Conservation (phyloP, 2,113 vertebrate genomes). For the Antennarius striatus region DNA sequence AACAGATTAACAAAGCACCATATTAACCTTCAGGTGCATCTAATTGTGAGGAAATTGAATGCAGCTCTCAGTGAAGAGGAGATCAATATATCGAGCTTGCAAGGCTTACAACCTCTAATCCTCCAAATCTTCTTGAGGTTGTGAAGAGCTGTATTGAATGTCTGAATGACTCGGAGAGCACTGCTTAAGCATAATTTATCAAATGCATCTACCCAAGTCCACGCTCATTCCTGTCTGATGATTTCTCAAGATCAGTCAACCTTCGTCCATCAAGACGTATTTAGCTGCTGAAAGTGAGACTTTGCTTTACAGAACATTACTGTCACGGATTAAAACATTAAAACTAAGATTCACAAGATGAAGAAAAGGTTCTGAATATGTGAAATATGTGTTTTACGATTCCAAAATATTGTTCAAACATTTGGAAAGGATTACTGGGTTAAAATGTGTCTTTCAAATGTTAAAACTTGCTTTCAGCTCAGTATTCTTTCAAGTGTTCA, state of each 20-base stretch:
- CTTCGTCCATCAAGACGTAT: constrained; percentile 49
- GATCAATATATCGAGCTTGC: constrained; percentile 78
- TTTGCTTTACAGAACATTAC: background rate
- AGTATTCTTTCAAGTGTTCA: too few relatives aligned
- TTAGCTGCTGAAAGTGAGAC: constrained; percentile 11
- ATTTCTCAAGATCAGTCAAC: constrained; percentile 53
- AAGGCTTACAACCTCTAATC: constrained; percentile 77
- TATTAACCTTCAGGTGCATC: constrained; percentile 74
- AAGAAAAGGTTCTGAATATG: background rate
- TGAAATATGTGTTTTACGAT: background rate
- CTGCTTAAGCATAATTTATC: constrained; percentile 76
- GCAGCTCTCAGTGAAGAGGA: constrained; percentile 69
- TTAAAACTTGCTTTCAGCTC: too few relatives aligned
- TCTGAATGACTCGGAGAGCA: constrained; percentile 61
- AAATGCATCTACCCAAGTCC: constrained; percentile 54
- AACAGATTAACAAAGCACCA: constrained; percentile 78
- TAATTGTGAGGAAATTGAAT: constrained; percentile 83
- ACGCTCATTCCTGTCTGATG: constrained; percentile 35
- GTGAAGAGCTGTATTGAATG: constrained; percentile 77
- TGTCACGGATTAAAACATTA: background rate
- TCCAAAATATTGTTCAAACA: too few relatives aligned
- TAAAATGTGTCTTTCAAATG: too few relatives aligned
- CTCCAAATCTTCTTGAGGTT: constrained; percentile 78
- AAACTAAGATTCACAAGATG: background rate
- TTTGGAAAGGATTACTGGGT: too few relatives aligned